These are phyloP conservation scores for Pyrrhosoma nymphula DNA, from an alignment of 2,888 invertebrate species.

Conservation along the genomic window DNA sequence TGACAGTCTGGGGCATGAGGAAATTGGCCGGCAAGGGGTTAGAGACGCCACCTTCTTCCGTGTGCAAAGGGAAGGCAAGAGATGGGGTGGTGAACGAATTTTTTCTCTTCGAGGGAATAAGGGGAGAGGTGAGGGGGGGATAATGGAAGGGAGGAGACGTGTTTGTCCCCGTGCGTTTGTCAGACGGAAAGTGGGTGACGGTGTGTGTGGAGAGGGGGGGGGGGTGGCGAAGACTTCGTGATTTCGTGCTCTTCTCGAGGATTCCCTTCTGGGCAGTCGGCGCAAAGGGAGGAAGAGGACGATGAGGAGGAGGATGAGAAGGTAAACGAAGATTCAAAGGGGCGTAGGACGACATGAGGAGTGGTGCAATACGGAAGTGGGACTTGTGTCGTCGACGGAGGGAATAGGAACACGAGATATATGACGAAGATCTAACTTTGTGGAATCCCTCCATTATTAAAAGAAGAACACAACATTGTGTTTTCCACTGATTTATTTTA, in stretches of 20 bases:
- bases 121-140: not conserved
- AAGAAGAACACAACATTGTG: too few species aligned
- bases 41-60: not conserved
- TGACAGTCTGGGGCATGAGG: not conserved
- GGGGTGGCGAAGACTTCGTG: constrained; percentile 54
- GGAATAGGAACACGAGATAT: too few species aligned
- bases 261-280: constrained; percentile 14
- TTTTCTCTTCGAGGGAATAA: not conserved
- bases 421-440: too few species aligned
- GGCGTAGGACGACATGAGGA: not conserved
- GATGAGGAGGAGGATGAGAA: not conserved
- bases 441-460: too few species aligned
- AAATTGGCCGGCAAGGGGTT: not conserved
- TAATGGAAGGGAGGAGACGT: not conserved
- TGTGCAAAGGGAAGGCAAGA: constrained; percentile 20
- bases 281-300: too few species aligned
- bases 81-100: not conserved
- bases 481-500: too few species aligned
- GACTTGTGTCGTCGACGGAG: not conserved
- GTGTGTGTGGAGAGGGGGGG: not conserved
- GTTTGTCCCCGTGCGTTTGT: not conserved
- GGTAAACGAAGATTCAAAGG: not conserved
- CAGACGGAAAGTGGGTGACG: not conserved
- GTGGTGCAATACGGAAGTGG: not conserved
- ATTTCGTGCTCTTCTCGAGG: constrained; percentile 52